Evolutionary conservation across 2,113 vertebrate species (phyloP).

Genomic region (Campylomormyrus tamandua): DNA sequence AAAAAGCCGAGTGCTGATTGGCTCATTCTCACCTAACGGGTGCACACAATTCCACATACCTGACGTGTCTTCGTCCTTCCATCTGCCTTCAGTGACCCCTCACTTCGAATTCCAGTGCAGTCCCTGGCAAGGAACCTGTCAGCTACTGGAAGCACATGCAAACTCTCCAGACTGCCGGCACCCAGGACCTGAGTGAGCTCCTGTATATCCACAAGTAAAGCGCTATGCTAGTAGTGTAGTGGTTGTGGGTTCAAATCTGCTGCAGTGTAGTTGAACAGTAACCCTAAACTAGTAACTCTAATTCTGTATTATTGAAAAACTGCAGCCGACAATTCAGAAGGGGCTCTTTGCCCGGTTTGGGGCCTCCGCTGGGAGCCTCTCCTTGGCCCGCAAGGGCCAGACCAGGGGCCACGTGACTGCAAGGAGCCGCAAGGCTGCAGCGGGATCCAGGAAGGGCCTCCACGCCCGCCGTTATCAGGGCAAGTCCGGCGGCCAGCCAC

Average conservation of each 20-base stretch:
- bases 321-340: background rate
- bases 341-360: background rate
- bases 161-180: background rate
- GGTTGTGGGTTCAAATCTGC: background rate
- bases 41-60: background rate
- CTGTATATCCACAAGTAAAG: background rate
- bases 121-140: background rate
- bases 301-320: background rate
- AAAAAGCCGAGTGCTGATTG: background rate
- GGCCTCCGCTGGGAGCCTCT: background rate
- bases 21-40: background rate
- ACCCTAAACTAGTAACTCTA: background rate
- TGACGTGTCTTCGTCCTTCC: background rate
- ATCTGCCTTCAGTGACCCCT: background rate
- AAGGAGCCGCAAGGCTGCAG: conserved; percentile 30
- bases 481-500: conserved; percentile 33
- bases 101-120: background rate
- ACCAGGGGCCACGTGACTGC: conserved; percentile 19
- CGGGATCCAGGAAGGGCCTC: conserved; percentile 22
- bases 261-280: background rate
- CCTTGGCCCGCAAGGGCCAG: conserved; percentile 7
- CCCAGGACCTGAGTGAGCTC: background rate
- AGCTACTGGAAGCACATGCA: background rate
- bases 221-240: background rate
- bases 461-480: conserved; percentile 23